These are phyloP conservation scores for Spea bombifrons DNA, from an alignment of 2,113 vertebrate species.

Conservation along the genomic window DNA sequence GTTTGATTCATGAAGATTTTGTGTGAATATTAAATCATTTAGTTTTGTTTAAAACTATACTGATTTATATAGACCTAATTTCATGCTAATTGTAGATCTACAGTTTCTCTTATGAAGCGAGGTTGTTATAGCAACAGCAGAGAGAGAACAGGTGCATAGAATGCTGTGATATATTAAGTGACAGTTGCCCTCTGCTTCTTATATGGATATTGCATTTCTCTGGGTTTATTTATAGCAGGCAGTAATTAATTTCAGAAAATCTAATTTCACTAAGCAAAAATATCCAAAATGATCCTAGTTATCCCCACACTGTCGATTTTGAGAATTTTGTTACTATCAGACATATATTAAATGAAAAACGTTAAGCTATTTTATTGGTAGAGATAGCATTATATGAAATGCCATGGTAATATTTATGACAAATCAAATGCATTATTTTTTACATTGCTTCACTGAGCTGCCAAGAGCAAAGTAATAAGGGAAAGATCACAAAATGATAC, in stretches of 20 bases:
- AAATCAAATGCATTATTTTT: neutral
- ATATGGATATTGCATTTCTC: conserved; percentile 59
- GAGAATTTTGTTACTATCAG: conserved; percentile 51
- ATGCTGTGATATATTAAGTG: conserved; percentile 70
- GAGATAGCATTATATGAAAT: conserved; percentile 18
- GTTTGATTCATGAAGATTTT: conserved; percentile 43
- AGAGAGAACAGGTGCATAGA: conserved; percentile 65
- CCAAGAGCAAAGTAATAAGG: no score
- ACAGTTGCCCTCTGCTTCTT: conserved; percentile 70
- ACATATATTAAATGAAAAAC: conserved; percentile 43
- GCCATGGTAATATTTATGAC: fast-evolving
- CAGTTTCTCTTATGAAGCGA: conserved; percentile 65
- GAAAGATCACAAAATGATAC: no score
- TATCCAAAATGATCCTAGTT: conserved; percentile 65
- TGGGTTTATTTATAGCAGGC: conserved; percentile 73
- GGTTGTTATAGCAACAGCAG: conserved; percentile 66
- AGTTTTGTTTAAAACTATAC: conserved; percentile 69
- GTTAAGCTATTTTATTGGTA: conserved; percentile 50
- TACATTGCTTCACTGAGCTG: neutral
- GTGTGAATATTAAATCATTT: conserved; percentile 66
- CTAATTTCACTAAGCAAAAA: conserved; percentile 56
- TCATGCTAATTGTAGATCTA: conserved; percentile 66
- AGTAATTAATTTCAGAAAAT: conserved; percentile 72
- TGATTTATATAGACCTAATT: conserved; percentile 73
- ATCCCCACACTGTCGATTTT: conserved; percentile 58